phyloP scores from a whole-genome alignment of 1,140 invertebrate species.

The Bradynema listronoti region DNA sequence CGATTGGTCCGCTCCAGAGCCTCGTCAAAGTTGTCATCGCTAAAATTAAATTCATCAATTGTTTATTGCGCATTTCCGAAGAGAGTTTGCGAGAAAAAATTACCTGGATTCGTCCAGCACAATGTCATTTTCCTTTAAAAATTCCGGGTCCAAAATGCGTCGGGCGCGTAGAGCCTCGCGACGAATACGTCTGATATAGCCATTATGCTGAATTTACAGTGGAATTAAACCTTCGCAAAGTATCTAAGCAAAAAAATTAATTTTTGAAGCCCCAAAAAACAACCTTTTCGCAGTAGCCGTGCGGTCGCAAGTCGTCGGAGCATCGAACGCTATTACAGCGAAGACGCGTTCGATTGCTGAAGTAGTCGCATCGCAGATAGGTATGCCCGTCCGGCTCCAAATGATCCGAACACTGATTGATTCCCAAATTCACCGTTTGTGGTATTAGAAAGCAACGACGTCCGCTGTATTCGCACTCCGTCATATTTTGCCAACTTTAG shows the following conservation, averaged over 20 bases:
- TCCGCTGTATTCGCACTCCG: conserved; percentile 12
- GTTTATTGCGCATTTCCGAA: not conserved
- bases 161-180: not conserved
- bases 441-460: conserved; percentile 3
- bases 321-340: not conserved
- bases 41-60: not conserved
- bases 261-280: not conserved
- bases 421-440: too few relatives aligned
- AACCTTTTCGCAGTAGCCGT: conserved; percentile 13
- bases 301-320: not conserved
- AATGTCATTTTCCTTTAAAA: not conserved
- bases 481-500: not conserved
- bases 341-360: conserved; percentile 5
- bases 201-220: conserved; percentile 1
- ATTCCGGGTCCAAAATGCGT: conserved; percentile 3
- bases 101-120: conserved; percentile 1
- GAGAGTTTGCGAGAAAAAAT: not conserved
- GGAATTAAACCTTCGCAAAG: too few relatives aligned
- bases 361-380: not conserved
- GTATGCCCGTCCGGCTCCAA: not conserved
- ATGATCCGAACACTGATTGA: not conserved
- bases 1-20: not conserved
- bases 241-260: not conserved
- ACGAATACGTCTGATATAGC: conserved; percentile 1
- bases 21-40: conserved; percentile 3